Evolutionary conservation across 2,797 vertebrate species (phyloP), one percentile per base, ranked within the genome.

Genomic region (Phalloptychus januarius): DNA sequence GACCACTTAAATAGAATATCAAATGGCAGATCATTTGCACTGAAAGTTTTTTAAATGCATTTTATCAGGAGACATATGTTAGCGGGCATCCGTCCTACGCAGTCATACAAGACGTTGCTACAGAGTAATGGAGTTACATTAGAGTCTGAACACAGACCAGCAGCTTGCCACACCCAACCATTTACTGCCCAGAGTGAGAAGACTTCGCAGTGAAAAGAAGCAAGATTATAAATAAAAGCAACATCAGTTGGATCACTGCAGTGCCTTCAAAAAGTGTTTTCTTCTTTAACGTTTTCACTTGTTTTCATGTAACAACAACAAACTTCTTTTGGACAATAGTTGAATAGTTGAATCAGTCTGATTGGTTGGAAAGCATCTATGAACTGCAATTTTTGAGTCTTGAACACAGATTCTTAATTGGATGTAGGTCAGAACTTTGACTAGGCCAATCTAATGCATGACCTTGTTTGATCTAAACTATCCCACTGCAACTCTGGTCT

Each of bases 31-130:
- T 79, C 40, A 76, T 86, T 74, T 61, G 48, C 85, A 81, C 78
- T 89, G 42, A 87, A 78, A 89, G 84, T 83, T 78, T 86, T 78
- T 50, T 89, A 86, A 92, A 91, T 90, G 83, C 72, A 82, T 88
- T 92, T 87, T 4, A 46, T 84, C 77, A 58, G 73, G 82, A 79
- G 38, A 82, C 36, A 76, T 58, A 71, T 65, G 5, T 90, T 82
- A 84, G n/a, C 48, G 79, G 77, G 85, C 61, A 77, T 86, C 81
- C 52, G 79, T 91, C 86, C 63, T 82, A 65, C 82, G 38, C 23
- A 72, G 76, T 75, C 77, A 71, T 71, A 86, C 48, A 71, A 31
- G 8, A 75, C 81, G 18, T 36, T 56, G 84, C 16, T 67, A 31
- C 36, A 81, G 73, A 85, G 75, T 89, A 89, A 91, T 89, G 79